These are phyloP conservation scores for Brienomyrus longianalis DNA, from an alignment of 2,113 vertebrate genomes.

Conservation along the genomic window DNA sequence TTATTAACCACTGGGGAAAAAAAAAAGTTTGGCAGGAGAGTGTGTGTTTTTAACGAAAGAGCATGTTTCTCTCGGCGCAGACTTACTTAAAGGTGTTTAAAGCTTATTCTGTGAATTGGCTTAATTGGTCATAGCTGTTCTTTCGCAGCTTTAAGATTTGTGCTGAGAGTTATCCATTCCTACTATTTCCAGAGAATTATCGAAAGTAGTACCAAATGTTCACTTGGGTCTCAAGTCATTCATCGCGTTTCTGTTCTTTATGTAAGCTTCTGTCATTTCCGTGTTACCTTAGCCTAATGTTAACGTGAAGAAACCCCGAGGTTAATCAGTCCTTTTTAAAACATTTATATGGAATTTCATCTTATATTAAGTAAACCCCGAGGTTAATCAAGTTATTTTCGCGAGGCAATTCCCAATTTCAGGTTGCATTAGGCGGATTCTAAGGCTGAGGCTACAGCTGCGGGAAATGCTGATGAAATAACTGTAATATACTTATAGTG, in stretches of 20 bases:
- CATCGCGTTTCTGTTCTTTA: slow-evolving; percentile 33
- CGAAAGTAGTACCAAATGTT: slow-evolving; percentile 69
- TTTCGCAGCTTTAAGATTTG: slow-evolving; percentile 36
- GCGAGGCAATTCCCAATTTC: background rate
- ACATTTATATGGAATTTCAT: slow-evolving; percentile 6
- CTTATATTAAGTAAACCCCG: background rate
- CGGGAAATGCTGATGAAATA: background rate
- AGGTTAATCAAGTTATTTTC: slow-evolving; percentile 10
- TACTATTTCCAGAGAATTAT: slow-evolving; percentile 56
- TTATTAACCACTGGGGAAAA: slow-evolving; percentile 63
- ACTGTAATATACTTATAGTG: background rate
- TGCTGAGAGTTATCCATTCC: slow-evolving; percentile 44
- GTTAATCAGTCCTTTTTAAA: slow-evolving; percentile 12
- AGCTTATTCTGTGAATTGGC: slow-evolving; percentile 58
- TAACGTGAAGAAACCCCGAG: background rate
- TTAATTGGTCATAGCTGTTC: slow-evolving; percentile 65
- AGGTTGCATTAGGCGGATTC: background rate
- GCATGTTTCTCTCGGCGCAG: slow-evolving; percentile 38
- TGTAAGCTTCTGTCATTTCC: slow-evolving; percentile 9
- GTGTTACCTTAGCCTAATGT: background rate
- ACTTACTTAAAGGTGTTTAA: slow-evolving; percentile 57
- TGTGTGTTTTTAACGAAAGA: slow-evolving; percentile 26
- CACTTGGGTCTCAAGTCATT: slow-evolving; percentile 25
- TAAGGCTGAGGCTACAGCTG: background rate
- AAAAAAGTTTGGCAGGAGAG: slow-evolving; percentile 47